Evolutionary conservation across 1,140 invertebrate genomes (phyloP), one percentile per base, ranked within the genome.

Genomic region (Macrostomum lignano): DNA sequence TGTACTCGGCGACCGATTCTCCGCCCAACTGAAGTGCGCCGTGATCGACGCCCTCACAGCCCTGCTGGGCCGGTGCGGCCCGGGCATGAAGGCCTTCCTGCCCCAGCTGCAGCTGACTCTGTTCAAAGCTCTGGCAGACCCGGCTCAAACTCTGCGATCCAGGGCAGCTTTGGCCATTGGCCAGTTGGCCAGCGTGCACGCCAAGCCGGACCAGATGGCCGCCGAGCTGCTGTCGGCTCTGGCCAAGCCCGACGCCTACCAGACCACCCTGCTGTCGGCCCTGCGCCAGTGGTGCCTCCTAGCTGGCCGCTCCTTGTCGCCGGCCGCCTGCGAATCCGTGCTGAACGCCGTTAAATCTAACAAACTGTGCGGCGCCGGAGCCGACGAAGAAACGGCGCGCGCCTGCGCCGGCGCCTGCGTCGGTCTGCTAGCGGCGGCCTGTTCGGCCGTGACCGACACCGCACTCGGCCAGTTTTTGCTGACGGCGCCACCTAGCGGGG

Each of bases 41-140:
- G 78, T 96, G 7, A 59, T 96, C 3, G 81, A 93, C 49, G 86
- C 81, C 1, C 61, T 98, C 13, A 76, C 77, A 1, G 65, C 78
- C 31, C 61, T 96, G 13, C 60, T 96, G n/a, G 67, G 70, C 1
- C 37, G 55, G 53, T 53, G 52, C 36, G 77, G 78, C 11, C 65
- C 72, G 7, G 73, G 82, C 67, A 55, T 96, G 48, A 91, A 86
- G 58, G 82, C 93, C 48, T 96, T 96, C 58, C 62, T 96, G 44
- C 86, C 88, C 7, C 86, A 96, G 62, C 63, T 96, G 7, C 84
- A 94, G 65, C 91, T 82, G 13, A 93, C 86, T 3, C 94, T 96
- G 56, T 62, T 93, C 9, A 86, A 86, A 62, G 72, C 82, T 3
- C 60, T 91, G 13, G 72, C 73, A 52, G 86, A 93, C 54, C 66